These are phyloP conservation scores for Caenorhabditis virilis DNA, from an alignment of 2,888 invertebrate genomes.

Conservation along the genomic window DNA sequence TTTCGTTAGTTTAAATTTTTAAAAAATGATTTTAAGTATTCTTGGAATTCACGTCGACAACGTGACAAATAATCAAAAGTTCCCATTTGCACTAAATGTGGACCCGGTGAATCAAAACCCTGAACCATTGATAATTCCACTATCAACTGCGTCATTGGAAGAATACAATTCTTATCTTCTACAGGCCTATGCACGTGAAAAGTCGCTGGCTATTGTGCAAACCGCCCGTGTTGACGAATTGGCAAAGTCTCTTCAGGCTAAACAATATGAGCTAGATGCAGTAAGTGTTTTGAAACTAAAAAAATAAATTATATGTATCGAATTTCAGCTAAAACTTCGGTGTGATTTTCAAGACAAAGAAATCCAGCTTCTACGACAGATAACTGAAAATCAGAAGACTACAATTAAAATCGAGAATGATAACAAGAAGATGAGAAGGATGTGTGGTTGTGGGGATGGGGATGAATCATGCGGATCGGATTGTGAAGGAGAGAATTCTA, in stretches of 20 bases:
- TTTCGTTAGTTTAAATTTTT: neutral
- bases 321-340: constrained; percentile 19
- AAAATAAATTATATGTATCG: no score
- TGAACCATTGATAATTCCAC: constrained; percentile 1
- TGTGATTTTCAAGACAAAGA: constrained; percentile 30
- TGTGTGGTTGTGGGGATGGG: no score
- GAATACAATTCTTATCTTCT: constrained; percentile 11
- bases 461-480: constrained; percentile 24
- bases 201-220: constrained; percentile 8
- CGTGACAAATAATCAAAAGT: neutral
- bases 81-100: constrained; percentile 16
- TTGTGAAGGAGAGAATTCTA: constrained; percentile 16
- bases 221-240: constrained; percentile 9
- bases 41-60: constrained; percentile 5
- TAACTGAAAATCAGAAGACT: constrained; percentile 8
- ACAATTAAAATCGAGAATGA: constrained; percentile 3
- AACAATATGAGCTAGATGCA: constrained; percentile 8
- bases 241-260: constrained; percentile 7
- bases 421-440: constrained; percentile 20
- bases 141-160: constrained; percentile 3
- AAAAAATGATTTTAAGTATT: neutral
- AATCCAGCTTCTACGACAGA: constrained; percentile 12
- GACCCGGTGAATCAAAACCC: constrained; percentile 4
- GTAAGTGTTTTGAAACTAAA: constrained; percentile 4
- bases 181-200: constrained; percentile 16